phyloP scores from a whole-genome alignment of 2,888 invertebrate genomes.

The Cinara cedri region DNA sequence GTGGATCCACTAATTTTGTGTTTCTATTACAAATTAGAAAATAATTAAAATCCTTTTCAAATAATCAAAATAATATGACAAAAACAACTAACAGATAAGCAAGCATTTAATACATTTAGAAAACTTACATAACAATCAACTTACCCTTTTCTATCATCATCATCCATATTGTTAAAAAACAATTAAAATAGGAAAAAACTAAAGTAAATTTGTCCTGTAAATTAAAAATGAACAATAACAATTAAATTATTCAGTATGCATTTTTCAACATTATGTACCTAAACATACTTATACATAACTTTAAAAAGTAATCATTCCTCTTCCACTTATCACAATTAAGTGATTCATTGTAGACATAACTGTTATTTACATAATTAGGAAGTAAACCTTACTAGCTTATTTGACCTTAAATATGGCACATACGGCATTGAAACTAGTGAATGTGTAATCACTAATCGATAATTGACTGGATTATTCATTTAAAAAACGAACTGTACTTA shows the following conservation, averaged over 20 bases:
- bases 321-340: conserved; percentile 9
- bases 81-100: not conserved
- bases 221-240: conserved; percentile 41
- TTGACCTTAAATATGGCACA: conserved; percentile 33
- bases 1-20: not conserved
- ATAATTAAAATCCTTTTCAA: not conserved
- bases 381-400: conserved; percentile 23
- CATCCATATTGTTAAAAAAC: conserved; percentile 46
- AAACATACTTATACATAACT: conserved; percentile 4
- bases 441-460: conserved; percentile 22
- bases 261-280: conserved; percentile 9
- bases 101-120: conserved; percentile 8
- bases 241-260: not conserved
- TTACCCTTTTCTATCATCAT: conserved; percentile 49
- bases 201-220: conserved; percentile 39
- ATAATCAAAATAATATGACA: not conserved
- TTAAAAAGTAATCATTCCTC: conserved; percentile 20
- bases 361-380: conserved; percentile 50
- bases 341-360: conserved; percentile 14
- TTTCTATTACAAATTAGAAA: not conserved
- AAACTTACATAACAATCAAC: conserved; percentile 35
- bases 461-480: not conserved
- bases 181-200: conserved; percentile 39
- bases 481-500: conserved; percentile 11
- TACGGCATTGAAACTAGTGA: conserved; percentile 49